phyloP scores from a whole-genome alignment of 92 coral and sea anemone species.

The Chrysogorgia sp. region DNA sequence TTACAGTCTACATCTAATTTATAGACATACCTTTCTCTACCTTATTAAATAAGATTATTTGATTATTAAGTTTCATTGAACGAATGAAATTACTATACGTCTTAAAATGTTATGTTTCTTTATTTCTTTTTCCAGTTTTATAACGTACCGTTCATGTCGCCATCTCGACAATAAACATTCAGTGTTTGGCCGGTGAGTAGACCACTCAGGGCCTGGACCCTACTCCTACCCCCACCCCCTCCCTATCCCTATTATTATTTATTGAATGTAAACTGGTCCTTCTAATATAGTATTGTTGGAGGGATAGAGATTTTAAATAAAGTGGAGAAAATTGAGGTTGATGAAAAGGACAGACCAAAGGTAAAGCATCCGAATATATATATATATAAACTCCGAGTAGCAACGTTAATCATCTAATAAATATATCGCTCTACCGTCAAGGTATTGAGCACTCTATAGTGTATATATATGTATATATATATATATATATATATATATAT shows the following conservation, averaged over 20 bases:
- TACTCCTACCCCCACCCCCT: background rate
- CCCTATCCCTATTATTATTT: background rate
- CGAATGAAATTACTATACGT: too few relatives aligned
- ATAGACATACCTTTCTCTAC: background rate
- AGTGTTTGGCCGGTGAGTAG: constrained; percentile 93
- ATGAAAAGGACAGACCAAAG: constrained; percentile 97
- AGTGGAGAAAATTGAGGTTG: constrained; percentile 86
- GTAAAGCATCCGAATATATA: constrained; percentile 53
- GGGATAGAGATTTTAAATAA: constrained; percentile 87
- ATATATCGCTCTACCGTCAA: too few relatives aligned
- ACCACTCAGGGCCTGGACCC: background rate
- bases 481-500: too few relatives aligned
- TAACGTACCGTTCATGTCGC: constrained; percentile 93
- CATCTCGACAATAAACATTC: constrained; percentile 95
- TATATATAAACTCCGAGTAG: too few relatives aligned
- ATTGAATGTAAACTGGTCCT: background rate
- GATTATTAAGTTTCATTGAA: too few relatives aligned
- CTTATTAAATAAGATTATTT: too few relatives aligned
- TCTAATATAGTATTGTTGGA: constrained; percentile 75
- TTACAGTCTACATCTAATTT: too few relatives aligned
- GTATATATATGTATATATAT: too few relatives aligned
- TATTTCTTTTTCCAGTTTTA: constrained; percentile 83
- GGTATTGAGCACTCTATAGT: too few relatives aligned
- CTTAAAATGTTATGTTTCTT: too few relatives aligned
- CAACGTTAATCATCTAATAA: too few relatives aligned